These are phyloP conservation scores for Clepsis dumicolana DNA, from an alignment of 2,888 invertebrate genomes.

Conservation along the genomic window DNA sequence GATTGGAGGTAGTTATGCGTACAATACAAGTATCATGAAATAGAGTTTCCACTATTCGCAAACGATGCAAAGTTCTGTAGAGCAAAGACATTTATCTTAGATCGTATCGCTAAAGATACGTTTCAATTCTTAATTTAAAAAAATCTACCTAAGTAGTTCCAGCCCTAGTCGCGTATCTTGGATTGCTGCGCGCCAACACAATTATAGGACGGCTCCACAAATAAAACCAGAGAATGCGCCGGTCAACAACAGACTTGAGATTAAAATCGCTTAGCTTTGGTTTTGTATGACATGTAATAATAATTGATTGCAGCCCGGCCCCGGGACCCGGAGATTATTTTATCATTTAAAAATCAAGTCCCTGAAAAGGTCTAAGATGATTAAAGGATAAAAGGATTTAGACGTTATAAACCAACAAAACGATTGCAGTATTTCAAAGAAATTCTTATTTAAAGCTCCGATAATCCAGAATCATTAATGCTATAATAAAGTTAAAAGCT, in stretches of 20 bases:
- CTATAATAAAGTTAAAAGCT: slow-evolving; percentile 35
- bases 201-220: slow-evolving; percentile 43
- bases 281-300: slow-evolving; percentile 32
- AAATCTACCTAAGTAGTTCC: slow-evolving; percentile 51
- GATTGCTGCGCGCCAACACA: slow-evolving; percentile 55
- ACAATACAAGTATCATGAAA: too few relatives aligned
- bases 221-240: slow-evolving; percentile 32
- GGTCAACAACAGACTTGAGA: slow-evolving; percentile 27
- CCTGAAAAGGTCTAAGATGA: slow-evolving; percentile 10
- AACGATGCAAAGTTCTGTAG: neutral
- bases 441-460: slow-evolving; percentile 18
- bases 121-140: slow-evolving; percentile 22
- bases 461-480: slow-evolving; percentile 19
- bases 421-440: slow-evolving; percentile 14
- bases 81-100: neutral
- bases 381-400: slow-evolving; percentile 6
- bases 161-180: slow-evolving; percentile 50
- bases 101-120: slow-evolving; percentile 14
- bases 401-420: slow-evolving; percentile 20
- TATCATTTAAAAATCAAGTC: slow-evolving; percentile 28
- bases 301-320: slow-evolving; percentile 38
- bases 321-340: slow-evolving; percentile 28
- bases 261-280: slow-evolving; percentile 30
- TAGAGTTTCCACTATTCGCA: too few relatives aligned
- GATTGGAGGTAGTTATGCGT: too few relatives aligned